Evolutionary conservation across 2,113 vertebrate species (phyloP).

Genomic region (Lepidothrix coronata): DNA sequence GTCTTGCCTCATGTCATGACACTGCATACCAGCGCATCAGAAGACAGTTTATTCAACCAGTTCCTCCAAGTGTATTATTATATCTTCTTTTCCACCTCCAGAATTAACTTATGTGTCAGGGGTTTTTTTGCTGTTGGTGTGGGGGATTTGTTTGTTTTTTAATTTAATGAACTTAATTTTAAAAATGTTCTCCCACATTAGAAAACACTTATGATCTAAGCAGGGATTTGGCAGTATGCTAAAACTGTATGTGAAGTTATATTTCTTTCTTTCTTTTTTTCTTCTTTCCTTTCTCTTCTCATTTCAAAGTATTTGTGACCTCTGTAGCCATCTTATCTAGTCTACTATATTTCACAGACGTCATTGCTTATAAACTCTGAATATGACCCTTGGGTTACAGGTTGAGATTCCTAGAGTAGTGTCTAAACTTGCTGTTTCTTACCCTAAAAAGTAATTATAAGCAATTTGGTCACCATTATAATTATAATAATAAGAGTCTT

Average conservation of each 20-base stretch:
- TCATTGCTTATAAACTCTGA: background rate
- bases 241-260: background rate
- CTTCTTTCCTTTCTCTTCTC: accelerated
- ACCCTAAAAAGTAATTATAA: background rate
- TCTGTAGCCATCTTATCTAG: background rate
- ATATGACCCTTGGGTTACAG: background rate
- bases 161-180: background rate
- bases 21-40: background rate
- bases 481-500: background rate
- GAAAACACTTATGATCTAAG: background rate
- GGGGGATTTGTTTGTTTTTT: background rate
- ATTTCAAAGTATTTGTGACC: background rate
- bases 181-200: background rate
- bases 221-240: background rate
- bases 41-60: background rate
- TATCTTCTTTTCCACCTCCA: background rate
- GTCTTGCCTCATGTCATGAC: background rate
- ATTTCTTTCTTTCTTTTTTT: background rate
- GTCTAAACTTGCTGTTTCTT: background rate
- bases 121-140: background rate
- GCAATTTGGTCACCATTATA: background rate
- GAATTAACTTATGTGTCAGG: background rate
- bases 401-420: background rate
- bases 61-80: background rate
- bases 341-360: background rate